These are phyloP conservation scores for Mallateleia sp. DNA, from an alignment of 2,888 invertebrate genomes.

Conservation along the genomic window DNA sequence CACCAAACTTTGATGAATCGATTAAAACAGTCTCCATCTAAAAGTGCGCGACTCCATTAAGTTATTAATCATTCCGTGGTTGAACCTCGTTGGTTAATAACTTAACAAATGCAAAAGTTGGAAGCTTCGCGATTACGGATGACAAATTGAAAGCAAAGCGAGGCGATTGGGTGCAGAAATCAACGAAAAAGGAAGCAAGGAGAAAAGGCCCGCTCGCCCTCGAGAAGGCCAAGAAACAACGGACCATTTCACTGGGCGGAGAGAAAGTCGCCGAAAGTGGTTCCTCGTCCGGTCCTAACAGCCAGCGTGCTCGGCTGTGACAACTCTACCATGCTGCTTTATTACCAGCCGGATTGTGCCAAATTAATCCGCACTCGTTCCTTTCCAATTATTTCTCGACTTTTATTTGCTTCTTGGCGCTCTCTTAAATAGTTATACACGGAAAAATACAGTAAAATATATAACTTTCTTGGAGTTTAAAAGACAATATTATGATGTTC, in stretches of 20 bases:
- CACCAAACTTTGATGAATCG: conserved; percentile 51
- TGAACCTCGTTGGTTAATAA: too few relatives aligned
- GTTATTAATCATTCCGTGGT: conserved; percentile 13
- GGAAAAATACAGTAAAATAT: too few relatives aligned
- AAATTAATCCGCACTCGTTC: conserved; percentile 59
- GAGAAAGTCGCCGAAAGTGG: conserved; percentile 86
- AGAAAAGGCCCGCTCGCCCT: conserved; percentile 49
- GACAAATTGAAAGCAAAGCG: conserved; percentile 36
- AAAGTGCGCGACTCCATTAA: conserved; percentile 12
- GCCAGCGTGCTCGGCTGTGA: conserved; percentile 51
- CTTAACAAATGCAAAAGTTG: conserved; percentile 4
- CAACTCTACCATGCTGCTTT: conserved; percentile 52
- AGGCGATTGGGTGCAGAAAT: conserved; percentile 17
- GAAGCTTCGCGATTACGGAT: conserved; percentile 1
- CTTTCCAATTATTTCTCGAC: conserved; percentile 30
- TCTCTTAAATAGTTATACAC: conserved; percentile 20
- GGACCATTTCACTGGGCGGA: conserved; percentile 83
- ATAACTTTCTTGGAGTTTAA: too few relatives aligned
- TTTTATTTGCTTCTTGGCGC: not conserved
- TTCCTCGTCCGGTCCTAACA: conserved; percentile 82
- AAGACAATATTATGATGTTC: too few relatives aligned
- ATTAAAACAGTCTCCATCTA: conserved; percentile 36
- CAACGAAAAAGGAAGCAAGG: conserved; percentile 63
- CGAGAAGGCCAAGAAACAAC: conserved; percentile 57
- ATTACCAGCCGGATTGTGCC: conserved; percentile 59